phyloP scores from a whole-genome alignment of 2,888 invertebrate species.

The Temnothorax ravouxi region DNA sequence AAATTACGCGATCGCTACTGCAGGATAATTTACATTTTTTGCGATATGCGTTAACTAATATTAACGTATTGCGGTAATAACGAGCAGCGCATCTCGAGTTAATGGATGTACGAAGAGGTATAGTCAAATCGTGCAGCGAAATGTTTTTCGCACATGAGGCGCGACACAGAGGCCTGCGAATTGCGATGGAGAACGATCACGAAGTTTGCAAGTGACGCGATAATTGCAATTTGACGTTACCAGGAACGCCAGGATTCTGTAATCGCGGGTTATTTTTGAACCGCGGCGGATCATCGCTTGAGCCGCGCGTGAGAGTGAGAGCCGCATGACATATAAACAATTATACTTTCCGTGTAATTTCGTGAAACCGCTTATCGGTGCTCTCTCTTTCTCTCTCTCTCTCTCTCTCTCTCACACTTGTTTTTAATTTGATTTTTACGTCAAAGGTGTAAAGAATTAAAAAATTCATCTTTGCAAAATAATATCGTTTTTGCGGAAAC shows the following conservation, averaged over 20 bases:
- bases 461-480: background rate
- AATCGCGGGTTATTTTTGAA: conserved; percentile 24
- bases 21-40: background rate
- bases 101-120: background rate
- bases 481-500: background rate
- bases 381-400: no score
- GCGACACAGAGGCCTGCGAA: background rate
- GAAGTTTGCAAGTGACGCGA: conserved; percentile 10
- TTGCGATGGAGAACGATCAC: conserved; percentile 12
- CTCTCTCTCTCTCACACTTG: background rate
- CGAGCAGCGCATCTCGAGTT: background rate
- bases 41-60: background rate
- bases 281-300: background rate
- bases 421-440: background rate
- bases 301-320: background rate
- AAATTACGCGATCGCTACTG: conserved; percentile 59
- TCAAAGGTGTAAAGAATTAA: background rate
- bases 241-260: background rate
- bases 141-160: background rate
- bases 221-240: conserved; percentile 26
- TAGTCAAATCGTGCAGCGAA: background rate
- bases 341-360: conserved; percentile 11
- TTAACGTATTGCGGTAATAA: background rate
- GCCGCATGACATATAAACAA: background rate
- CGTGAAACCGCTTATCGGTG: background rate